Evolutionary conservation across 2,797 vertebrate genomes (phyloP).

Genomic region (Lophius americanus): DNA sequence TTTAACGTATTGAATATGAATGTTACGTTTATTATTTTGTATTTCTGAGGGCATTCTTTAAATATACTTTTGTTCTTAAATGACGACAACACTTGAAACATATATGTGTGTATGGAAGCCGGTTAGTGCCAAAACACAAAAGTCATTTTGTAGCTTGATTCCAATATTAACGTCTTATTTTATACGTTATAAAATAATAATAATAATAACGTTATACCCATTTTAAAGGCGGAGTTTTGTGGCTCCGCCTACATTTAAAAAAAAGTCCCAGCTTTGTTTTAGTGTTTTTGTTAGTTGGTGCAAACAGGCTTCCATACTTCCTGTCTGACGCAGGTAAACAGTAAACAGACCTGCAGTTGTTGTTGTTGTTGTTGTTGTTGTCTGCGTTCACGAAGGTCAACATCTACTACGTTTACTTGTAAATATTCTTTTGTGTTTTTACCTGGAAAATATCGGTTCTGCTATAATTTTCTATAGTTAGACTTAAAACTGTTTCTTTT

Average conservation of each 20-base stretch:
- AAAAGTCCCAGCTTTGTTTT: too few species aligned
- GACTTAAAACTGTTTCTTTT: constrained; percentile 64
- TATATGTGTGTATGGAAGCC: background rate
- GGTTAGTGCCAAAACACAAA: background rate
- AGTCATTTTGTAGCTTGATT: too few species aligned
- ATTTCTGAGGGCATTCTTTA: too few species aligned
- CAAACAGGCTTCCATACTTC: background rate
- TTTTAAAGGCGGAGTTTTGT: too few species aligned
- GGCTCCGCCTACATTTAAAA: too few species aligned
- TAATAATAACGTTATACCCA: too few species aligned
- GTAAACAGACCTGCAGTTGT: background rate
- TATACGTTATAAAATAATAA: too few species aligned
- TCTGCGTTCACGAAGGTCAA: constrained; percentile 25
- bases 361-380: background rate
- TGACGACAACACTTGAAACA: too few species aligned
- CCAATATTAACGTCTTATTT: too few species aligned
- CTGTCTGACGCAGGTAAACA: background rate
- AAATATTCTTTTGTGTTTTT: constrained; percentile 50
- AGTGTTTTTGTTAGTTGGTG: background rate
- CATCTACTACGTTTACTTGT: constrained; percentile 53
- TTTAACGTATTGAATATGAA: constrained; percentile 24
- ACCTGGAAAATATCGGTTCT: constrained; percentile 51
- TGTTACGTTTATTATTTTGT: background rate
- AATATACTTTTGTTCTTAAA: too few species aligned
- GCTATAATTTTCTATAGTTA: constrained; percentile 65